Percentiles rank a stretch among this genome's conserved stretches.
Evolutionary conservation across 35 echinoderm and acorn worm species (phyloP).

Genomic region (Holothuria glaberrima): DNA sequence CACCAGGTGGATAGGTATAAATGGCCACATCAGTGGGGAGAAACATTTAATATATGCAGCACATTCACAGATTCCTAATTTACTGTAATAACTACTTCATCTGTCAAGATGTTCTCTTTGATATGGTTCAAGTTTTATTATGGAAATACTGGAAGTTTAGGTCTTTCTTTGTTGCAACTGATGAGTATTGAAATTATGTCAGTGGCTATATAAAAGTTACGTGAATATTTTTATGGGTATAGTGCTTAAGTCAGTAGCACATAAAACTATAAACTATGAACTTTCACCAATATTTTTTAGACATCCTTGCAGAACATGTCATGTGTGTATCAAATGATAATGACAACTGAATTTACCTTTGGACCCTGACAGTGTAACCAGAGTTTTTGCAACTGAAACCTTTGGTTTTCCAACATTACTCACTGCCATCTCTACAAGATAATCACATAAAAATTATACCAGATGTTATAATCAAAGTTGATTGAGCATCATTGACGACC

Average conservation of each 20-base stretch:
- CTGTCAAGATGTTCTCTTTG: too few species aligned
- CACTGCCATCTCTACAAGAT: constrained; percentile 5
- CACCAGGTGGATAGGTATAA: too few species aligned
- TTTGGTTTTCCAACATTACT: not conserved
- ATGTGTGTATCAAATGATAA: constrained; percentile 15
- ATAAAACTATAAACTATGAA: constrained; percentile 19
- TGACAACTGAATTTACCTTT: constrained; percentile 16
- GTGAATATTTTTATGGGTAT: constrained; percentile 5
- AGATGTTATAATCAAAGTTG: constrained; percentile 5
- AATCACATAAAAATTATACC: constrained; percentile 5
- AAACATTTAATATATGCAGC: too few species aligned
- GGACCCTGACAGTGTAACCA: not conserved
- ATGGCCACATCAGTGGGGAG: too few species aligned
- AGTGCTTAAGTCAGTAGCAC: not conserved
- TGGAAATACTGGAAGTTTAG: constrained; percentile 2
- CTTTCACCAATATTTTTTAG: not conserved
- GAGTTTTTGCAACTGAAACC: constrained; percentile 6
- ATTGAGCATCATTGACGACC: not conserved
- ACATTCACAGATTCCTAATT: too few species aligned
- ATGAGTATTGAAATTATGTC: not conserved
- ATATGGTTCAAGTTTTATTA: not conserved
- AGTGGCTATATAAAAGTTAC: not conserved
- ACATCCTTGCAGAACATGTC: not conserved
- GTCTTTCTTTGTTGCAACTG: constrained; percentile 5
- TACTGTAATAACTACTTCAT: too few species aligned